phyloP scores from a whole-genome alignment of 2,113 vertebrate species.

The Esox niger region DNA sequence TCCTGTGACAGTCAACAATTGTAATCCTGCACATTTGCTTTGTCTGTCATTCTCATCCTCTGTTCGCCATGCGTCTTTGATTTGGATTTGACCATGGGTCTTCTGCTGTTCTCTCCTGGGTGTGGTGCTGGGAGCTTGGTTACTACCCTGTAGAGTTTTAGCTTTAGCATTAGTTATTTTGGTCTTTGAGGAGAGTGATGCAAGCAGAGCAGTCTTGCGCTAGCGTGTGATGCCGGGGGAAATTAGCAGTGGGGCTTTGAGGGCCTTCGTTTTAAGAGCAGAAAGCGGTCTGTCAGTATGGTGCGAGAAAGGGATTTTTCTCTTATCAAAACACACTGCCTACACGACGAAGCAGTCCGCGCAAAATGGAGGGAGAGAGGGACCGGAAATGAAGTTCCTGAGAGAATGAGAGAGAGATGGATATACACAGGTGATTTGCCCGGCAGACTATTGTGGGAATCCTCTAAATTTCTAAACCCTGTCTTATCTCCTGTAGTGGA shows the following conservation, averaged over 20 bases:
- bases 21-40: too few species aligned
- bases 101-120: background rate
- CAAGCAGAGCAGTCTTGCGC: background rate
- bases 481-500: constrained; percentile 19
- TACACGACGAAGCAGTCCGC: constrained; percentile 24
- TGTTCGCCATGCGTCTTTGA: background rate
- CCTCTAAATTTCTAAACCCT: constrained; percentile 21
- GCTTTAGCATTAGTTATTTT: constrained; percentile 33
- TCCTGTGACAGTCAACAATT: too few species aligned
- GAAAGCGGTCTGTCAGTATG: constrained; percentile 42
- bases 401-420: background rate
- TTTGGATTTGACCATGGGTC: background rate
- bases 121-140: background rate
- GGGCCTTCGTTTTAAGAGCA: constrained; percentile 25
- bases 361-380: constrained; percentile 12
- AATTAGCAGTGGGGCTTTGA: constrained; percentile 35
- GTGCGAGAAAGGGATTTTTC: constrained; percentile 29
- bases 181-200: constrained; percentile 12
- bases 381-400: background rate
- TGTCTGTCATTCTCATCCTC: too few species aligned
- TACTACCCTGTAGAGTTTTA: constrained; percentile 9
- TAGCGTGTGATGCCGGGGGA: constrained; percentile 28
- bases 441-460: constrained; percentile 3
- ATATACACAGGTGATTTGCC: background rate
- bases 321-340: constrained; percentile 14